Percentiles rank a stretch among this genome's conserved stretches.
Conservation (phyloP, 1,140 invertebrate species). For the Drosophila obscura region DNA sequence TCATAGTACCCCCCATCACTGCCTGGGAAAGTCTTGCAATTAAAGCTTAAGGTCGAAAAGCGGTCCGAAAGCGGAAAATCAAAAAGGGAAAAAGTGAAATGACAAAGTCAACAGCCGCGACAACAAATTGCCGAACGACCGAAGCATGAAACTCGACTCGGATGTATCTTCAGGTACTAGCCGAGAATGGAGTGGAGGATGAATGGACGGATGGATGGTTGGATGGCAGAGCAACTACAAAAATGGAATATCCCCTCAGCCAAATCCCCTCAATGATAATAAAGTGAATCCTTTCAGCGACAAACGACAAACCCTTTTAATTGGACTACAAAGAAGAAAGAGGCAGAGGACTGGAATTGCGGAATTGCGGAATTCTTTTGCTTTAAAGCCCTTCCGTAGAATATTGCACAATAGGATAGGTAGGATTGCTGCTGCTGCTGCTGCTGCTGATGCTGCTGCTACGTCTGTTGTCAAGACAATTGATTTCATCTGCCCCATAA, state of each 20-base stretch:
- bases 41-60: slow-evolving; percentile 40
- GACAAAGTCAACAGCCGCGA: slow-evolving; percentile 71
- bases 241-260: slow-evolving; percentile 14
- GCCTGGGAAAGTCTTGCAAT: slow-evolving; percentile 39
- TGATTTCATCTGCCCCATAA: slow-evolving; percentile 53
- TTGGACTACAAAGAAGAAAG: slow-evolving; percentile 66
- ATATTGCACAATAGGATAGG: slow-evolving; percentile 43
- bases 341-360: slow-evolving; percentile 10
- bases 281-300: slow-evolving; percentile 32
- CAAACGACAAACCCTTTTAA: slow-evolving; percentile 58
- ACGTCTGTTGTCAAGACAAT: slow-evolving; percentile 73
- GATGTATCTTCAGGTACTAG: slow-evolving; percentile 45
- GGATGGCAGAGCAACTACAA: slow-evolving; percentile 16
- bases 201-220: slow-evolving; percentile 8
- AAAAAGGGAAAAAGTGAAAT: slow-evolving; percentile 38
- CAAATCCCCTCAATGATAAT: slow-evolving; percentile 4
- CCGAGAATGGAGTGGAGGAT: no score
- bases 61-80: slow-evolving; percentile 2
- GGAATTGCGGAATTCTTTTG: slow-evolving; percentile 25
- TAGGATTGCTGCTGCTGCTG: background rate
- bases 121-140: slow-evolving; percentile 70
- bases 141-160: slow-evolving; percentile 68
- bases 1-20: slow-evolving; percentile 51
- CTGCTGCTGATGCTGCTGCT: slow-evolving; percentile 2
- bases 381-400: slow-evolving; percentile 34